phyloP scores from a whole-genome alignment of 2,888 invertebrate genomes.

The Antheraea yamamai region DNA sequence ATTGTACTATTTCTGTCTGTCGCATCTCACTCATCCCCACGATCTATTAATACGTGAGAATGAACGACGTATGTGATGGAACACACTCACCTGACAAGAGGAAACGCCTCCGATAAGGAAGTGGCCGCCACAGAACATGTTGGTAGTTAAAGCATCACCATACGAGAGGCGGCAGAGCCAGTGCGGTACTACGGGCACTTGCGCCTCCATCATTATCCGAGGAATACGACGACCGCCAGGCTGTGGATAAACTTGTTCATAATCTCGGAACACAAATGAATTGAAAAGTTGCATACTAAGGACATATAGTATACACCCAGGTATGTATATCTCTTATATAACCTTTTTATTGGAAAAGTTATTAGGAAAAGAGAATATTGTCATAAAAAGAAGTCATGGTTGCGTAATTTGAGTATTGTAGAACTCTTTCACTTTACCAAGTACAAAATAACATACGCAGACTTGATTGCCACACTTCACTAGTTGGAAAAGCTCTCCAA shows the following conservation, averaged over 20 bases:
- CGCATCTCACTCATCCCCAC: neutral
- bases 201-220: constrained; percentile 71
- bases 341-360: no score
- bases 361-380: no score
- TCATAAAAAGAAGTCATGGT: no score
- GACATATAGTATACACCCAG: no score
- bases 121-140: constrained; percentile 84
- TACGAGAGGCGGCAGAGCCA: constrained; percentile 73
- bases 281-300: no score
- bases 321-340: no score
- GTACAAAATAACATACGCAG: no score
- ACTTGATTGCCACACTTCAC: no score
- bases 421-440: no score
- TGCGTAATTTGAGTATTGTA: no score
- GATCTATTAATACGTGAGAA: neutral
- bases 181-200: constrained; percentile 73
- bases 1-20: neutral
- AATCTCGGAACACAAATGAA: neutral
- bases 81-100: constrained; percentile 76
- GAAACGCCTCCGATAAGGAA: constrained; percentile 80
- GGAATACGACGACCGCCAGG: constrained; percentile 70
- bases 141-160: constrained; percentile 72
- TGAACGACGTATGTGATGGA: neutral
- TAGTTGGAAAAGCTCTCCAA: no score
- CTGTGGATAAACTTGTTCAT: constrained; percentile 36